Conservation (phyloP, 2,888 invertebrate species). For the Petrolisthes manimaculis region DNA sequence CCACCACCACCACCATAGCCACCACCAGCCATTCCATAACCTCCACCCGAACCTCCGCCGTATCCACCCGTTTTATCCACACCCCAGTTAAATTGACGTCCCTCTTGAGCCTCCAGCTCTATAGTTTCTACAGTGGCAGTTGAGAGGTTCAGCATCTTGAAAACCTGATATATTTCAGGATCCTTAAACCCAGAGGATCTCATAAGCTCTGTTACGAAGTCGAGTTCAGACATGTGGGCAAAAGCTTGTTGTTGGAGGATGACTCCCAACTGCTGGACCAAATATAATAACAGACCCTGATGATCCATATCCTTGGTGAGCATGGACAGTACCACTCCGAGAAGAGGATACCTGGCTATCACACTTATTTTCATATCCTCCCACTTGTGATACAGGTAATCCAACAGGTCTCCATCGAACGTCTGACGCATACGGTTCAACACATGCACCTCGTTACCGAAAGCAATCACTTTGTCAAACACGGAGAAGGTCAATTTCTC, state of each 20-base stretch:
- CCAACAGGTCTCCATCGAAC: conserved; percentile 45
- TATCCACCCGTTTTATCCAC: conserved; percentile 58
- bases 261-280: conserved; percentile 41
- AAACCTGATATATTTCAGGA: conserved; percentile 57
- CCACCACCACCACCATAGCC: conserved; percentile 31
- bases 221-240: conserved; percentile 54
- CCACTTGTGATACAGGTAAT: conserved; percentile 57
- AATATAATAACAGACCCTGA: conserved; percentile 24
- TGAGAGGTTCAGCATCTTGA: conserved; percentile 48
- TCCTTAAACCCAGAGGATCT: conserved; percentile 60
- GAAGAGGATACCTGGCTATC: conserved; percentile 45
- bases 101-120: conserved; percentile 3
- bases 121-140: neutral
- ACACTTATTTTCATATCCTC: conserved; percentile 36
- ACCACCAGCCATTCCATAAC: conserved; percentile 22
- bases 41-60: conserved; percentile 35
- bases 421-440: conserved; percentile 35
- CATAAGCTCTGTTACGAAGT: conserved; percentile 61
- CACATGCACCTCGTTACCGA: conserved; percentile 60
- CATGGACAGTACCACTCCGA: conserved; percentile 37
- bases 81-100: conserved; percentile 27
- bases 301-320: neutral
- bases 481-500: conserved; percentile 36
- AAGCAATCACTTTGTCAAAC: conserved; percentile 49
- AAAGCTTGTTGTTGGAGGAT: conserved; percentile 48